These are phyloP conservation scores for Drosophila parthenogenetica DNA, from an alignment of 2,888 invertebrate genomes.

Conservation along the genomic window DNA sequence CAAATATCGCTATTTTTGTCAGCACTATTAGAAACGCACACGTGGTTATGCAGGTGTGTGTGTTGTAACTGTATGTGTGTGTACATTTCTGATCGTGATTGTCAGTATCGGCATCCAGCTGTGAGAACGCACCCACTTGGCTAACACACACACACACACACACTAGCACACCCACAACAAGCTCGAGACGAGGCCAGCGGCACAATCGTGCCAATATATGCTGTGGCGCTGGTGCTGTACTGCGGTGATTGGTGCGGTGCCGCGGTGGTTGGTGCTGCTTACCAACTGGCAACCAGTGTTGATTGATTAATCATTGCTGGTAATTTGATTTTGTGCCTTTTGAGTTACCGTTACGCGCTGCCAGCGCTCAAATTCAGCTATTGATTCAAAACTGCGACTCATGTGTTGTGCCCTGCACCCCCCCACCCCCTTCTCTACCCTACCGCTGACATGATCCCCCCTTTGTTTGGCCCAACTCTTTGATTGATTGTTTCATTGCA, in stretches of 20 bases:
- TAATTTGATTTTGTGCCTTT: constrained; percentile 80
- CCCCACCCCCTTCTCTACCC: neutral
- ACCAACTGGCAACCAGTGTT: constrained; percentile 58
- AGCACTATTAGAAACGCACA: constrained; percentile 64
- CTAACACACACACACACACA: constrained; percentile 27
- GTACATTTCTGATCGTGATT: constrained; percentile 55
- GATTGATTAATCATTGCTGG: constrained; percentile 80
- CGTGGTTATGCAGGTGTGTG: constrained; percentile 70
- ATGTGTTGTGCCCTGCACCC: neutral
- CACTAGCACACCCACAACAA: constrained; percentile 54
- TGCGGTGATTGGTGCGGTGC: constrained; percentile 2
- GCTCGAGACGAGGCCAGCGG: constrained; percentile 69
- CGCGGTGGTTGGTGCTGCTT: constrained; percentile 2
- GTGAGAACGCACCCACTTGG: constrained; percentile 80
- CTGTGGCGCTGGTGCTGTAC: constrained; percentile 1
- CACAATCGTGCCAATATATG: constrained; percentile 52
- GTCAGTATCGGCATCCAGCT: constrained; percentile 71
- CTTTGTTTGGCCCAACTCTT: constrained; percentile 61
- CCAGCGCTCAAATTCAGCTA: constrained; percentile 3
- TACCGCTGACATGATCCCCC: constrained; percentile 55
- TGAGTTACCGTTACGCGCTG: constrained; percentile 69
- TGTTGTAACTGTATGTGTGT: constrained; percentile 22
- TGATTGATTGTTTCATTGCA: constrained; percentile 80
- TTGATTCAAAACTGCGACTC: constrained; percentile 5
- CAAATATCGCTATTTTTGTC: neutral